Conservation (phyloP, 1,140 invertebrate genomes). For the Drosophila watanabei region DNA sequence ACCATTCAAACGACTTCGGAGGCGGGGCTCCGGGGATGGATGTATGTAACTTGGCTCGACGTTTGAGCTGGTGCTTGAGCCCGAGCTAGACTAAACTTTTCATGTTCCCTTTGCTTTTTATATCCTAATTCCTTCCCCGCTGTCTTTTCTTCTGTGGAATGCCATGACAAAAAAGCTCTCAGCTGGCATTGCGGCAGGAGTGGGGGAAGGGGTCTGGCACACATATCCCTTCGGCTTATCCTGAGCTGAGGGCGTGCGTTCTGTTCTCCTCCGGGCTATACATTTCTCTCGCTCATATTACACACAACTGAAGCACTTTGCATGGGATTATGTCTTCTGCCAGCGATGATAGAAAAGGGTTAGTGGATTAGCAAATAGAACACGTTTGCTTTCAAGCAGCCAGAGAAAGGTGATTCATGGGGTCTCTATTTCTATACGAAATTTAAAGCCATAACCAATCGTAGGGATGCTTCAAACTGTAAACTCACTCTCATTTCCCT, state of each 20-base stretch:
- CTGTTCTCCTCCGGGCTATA: slow-evolving; percentile 60
- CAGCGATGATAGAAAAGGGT: slow-evolving; percentile 25
- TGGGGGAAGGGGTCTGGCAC: slow-evolving; percentile 11
- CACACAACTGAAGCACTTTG: slow-evolving; percentile 72
- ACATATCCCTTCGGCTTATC: slow-evolving; percentile 72
- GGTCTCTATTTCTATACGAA: neutral
- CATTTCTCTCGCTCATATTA: slow-evolving; percentile 59
- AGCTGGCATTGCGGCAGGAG: slow-evolving; percentile 38
- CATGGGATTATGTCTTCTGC: slow-evolving; percentile 63
- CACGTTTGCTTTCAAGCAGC: neutral
- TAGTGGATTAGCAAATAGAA: slow-evolving; percentile 62
- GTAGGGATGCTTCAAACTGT: neutral
- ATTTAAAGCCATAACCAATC: slow-evolving; percentile 28
- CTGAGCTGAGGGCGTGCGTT: slow-evolving; percentile 43
- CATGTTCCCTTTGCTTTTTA: slow-evolving; percentile 34
- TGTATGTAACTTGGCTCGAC: slow-evolving; percentile 34
- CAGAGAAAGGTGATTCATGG: slow-evolving; percentile 12
- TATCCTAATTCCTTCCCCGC: slow-evolving; percentile 30
- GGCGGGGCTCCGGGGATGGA: neutral
- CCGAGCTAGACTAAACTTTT: slow-evolving; percentile 45
- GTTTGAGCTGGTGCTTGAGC: slow-evolving; percentile 53
- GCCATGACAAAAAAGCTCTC: slow-evolving; percentile 44
- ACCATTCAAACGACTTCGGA: slow-evolving; percentile 49
- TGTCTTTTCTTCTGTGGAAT: slow-evolving; percentile 45
- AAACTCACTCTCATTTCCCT: neutral